These are phyloP conservation scores for Rhadinocentrus ornatus DNA, from an alignment of 2,797 vertebrate species.

Conservation along the genomic window DNA sequence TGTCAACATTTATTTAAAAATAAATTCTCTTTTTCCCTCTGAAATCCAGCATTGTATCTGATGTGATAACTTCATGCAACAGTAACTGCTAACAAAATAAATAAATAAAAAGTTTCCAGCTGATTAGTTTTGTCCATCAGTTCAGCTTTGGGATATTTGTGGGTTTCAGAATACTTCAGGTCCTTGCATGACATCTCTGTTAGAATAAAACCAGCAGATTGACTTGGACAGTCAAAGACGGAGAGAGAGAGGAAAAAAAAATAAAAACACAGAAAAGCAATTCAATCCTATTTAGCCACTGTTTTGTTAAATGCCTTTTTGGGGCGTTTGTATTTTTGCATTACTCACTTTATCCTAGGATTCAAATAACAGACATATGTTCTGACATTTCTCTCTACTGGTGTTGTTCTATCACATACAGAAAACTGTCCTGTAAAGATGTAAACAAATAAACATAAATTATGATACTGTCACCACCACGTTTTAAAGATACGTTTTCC, in stretches of 20 bases:
- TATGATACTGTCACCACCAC: too few species aligned
- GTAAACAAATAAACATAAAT: not conserved
- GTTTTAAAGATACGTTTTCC: not conserved
- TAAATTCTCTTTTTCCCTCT: too few species aligned
- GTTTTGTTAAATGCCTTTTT: not conserved
- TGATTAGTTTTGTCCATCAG: not conserved
- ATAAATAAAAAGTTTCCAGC: not conserved
- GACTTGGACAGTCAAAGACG: not conserved
- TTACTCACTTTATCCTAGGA: not conserved
- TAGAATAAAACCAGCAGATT: not conserved
- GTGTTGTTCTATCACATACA: too few species aligned
- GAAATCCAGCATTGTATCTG: too few species aligned
- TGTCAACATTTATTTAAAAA: too few species aligned
- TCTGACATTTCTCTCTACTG: not conserved
- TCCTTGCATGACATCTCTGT: not conserved
- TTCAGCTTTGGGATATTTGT: not conserved
- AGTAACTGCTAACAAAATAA: not conserved
- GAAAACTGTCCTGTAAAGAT: not conserved
- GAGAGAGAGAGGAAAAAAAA: not conserved
- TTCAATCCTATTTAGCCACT: not conserved
- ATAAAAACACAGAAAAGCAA: not conserved
- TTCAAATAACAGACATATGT: not conserved
- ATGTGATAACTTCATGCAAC: too few species aligned
- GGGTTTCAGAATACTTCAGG: not conserved
- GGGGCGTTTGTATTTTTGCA: not conserved